phyloP scores from a whole-genome alignment of 2,113 vertebrate species.

The Heterocephalus glaber region DNA sequence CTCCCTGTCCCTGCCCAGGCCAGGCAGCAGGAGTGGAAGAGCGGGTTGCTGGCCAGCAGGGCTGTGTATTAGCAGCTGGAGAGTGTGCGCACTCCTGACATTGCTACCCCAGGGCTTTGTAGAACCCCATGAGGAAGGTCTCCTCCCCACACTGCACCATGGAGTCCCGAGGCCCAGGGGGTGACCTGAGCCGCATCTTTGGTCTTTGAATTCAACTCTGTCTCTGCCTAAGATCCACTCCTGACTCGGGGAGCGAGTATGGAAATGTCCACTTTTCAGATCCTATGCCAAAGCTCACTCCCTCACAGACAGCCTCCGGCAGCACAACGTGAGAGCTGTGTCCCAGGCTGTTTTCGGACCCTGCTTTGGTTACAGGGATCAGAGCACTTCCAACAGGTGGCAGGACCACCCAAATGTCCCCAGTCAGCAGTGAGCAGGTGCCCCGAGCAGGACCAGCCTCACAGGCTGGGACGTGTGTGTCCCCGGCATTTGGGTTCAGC shows the following conservation, averaged over 20 bases:
- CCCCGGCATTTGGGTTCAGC: constrained; percentile 18
- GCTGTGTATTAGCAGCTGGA: fast-evolving
- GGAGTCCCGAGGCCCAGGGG: not conserved
- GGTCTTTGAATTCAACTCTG: not conserved
- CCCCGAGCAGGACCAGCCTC: fast-evolving
- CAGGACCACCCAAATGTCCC: constrained; percentile 55
- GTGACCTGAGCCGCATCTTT: fast-evolving
- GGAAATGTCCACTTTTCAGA: not conserved
- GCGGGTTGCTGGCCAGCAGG: not conserved
- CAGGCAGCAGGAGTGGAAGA: fast-evolving
- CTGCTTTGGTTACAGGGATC: constrained; percentile 65
- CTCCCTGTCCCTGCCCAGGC: not conserved
- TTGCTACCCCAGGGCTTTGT: fast-evolving
- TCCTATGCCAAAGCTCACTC: fast-evolving
- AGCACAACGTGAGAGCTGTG: fast-evolving
- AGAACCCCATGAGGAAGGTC: fast-evolving
- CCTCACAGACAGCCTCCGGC: not conserved
- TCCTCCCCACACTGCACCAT: too few relatives aligned
- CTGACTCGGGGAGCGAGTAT: not conserved
- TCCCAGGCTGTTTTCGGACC: constrained; percentile 45
- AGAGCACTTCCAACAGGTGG: constrained; percentile 59
- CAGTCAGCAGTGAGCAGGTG: not conserved
- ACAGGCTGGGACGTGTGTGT: not conserved
- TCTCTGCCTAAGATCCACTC: not conserved
- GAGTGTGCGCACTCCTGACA: fast-evolving